Percentiles rank a stretch among this genome's conserved stretches.
Evolutionary conservation across 2,797 vertebrate genomes (phyloP).

Genomic region (Acanthopagrus latus): DNA sequence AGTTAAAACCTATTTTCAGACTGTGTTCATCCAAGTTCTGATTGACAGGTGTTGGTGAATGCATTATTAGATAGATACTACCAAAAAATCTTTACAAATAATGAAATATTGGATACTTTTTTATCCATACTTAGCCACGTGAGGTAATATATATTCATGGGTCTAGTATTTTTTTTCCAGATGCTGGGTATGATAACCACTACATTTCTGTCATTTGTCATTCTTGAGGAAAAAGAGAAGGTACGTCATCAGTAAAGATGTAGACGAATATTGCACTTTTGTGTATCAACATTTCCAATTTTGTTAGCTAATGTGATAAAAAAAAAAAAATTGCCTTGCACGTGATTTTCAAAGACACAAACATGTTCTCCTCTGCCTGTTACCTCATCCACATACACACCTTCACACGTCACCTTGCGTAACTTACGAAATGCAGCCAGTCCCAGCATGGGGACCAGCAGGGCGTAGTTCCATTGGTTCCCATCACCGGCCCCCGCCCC

Average conservation of each 20-base stretch:
- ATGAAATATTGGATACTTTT: not conserved
- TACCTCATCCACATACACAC: conserved; percentile 19
- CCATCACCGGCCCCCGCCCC: conserved; percentile 86
- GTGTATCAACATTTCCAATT: no score
- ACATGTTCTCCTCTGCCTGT: not conserved
- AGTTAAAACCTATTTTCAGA: not conserved
- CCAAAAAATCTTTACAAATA: not conserved
- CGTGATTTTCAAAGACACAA: not conserved
- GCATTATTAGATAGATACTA: not conserved
- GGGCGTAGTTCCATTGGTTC: conserved; percentile 96
- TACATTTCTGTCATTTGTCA: no score
- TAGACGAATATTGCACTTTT: no score
- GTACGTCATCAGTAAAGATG: no score
- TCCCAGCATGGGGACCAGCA: conserved; percentile 96
- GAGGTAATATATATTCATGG: no score
- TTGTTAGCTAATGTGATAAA: no score
- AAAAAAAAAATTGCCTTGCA: not conserved
- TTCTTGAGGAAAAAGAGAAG: no score
- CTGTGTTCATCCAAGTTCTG: not conserved
- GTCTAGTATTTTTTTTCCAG: no score
- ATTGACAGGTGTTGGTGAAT: not conserved
- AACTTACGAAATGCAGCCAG: conserved; percentile 91
- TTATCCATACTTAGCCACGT: no score
- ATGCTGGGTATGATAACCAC: no score
- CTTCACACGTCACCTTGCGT: not conserved